Base-by-base conservation (phyloP, 1,140 invertebrate genomes). In the Aricia agestis region DNA sequence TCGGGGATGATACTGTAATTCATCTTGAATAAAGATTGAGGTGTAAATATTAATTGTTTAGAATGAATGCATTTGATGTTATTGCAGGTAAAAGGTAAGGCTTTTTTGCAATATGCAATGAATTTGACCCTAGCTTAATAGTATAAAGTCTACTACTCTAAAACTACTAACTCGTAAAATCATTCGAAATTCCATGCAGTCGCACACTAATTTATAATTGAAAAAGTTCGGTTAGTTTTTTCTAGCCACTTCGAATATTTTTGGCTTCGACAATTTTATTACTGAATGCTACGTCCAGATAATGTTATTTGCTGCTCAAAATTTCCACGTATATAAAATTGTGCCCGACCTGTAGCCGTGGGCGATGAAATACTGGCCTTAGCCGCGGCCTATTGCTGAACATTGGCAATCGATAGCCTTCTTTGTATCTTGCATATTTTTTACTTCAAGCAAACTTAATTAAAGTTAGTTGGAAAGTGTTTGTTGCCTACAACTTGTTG, bases 251-350 rank as follows among this genome's bases (percentile, higher is more conserved):
- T 15, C 45, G 45, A 52, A 9, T 15, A 52, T 52, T 52, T 52
- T 52, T 52, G 13, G 6, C 11, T 52, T 52, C 45, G 45, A 52
- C 45, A 52, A 52, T 13, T 52, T 52, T 52, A 52, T 52, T 52
- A 52, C 45, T 4, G 45, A 13, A 13, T 52, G 45, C 45, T 13
- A 52, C 45, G 45, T 52, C 45, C 9, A 52, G 18, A 57, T 17
- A 58, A 42, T 19, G 59, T 32, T 42, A 36, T 69, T 69, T 69
- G 13, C 25, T 52, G 66, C 45, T 67, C 45, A 19, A 17, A 52
- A 67, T 67, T 76, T 76, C 75, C 74, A 74, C 79, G 78, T 77
- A 79, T 78, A 79, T 81, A 78, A 84, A 82, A 78, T 77, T 78
- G 67, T 70, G 45, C 36, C 59, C 41, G 77, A 79, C 71, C 73